Base-by-base conservation (phyloP, 2,797 vertebrate species). In the Melanotaenia parkinsoni region DNA sequence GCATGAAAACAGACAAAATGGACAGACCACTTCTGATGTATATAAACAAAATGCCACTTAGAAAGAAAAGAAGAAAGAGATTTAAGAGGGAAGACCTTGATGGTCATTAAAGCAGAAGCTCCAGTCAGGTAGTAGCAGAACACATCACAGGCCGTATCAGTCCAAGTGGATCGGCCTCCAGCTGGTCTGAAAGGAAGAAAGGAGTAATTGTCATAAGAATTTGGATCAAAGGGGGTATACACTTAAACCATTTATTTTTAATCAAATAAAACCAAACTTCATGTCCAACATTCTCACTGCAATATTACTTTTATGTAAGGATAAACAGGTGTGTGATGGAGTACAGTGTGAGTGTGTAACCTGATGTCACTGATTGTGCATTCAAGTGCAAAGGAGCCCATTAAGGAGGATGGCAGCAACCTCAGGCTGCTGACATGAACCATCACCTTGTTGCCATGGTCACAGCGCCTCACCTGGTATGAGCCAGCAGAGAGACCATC, bases 61-160 rank as follows among this genome's bases (percentile, higher is more conserved):
- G 40, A 61, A 26, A 43, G 3, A 18, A 61, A 26, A 43, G 3
- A 18, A 28, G 1, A 20, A 35, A 40, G 12, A 57, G 20, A 62
- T 0, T 1, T 9, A 14, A 54, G 6, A 32, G 5, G 37, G 63
- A 28, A 63, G 24, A 97, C 96, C 95, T 97, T 94, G 75, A 97
- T 72, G 26, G 94, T 90, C 61, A 99, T 83, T 51, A 90, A 81
- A 2, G 95, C 96, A 20, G 88, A 74, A 28, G 94, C 92, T 75
- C 95, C 95, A 0, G 85, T 95, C 47, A 99, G 90, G 71, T 94
- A 95, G 84, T 86, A 70, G n/a, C 95, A 93, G 74, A 97, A 91
- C 37, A 89, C 89, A 63, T 99, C 97, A 74, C 96, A 97, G 10
- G 96, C 96, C 56, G 97, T 98, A 43, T 96, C 95, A 4, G 98